Conservation (phyloP, 2,797 vertebrate species). For the Enteromius radiatus region DNA sequence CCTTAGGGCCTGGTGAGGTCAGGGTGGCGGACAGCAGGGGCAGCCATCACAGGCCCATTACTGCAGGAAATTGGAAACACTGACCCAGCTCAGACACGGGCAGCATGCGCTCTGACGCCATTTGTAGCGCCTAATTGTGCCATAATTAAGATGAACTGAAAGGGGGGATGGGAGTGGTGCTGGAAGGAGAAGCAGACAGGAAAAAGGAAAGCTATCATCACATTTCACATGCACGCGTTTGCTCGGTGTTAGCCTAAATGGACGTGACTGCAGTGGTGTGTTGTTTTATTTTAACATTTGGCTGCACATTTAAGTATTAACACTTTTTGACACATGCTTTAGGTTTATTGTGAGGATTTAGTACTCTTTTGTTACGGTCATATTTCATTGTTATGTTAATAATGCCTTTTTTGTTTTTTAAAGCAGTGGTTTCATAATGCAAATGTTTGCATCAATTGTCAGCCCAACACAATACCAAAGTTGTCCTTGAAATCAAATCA, state of each 20-base stretch:
- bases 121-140: constrained; percentile 77
- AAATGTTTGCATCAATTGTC: not conserved
- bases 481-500: not conserved
- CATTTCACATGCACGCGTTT: constrained; percentile 50
- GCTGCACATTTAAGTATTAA: not conserved
- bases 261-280: constrained; percentile 26
- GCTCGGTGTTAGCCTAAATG: constrained; percentile 49
- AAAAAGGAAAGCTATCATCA: constrained; percentile 59
- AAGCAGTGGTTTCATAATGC: not conserved
- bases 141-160: constrained; percentile 72
- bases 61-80: constrained; percentile 69
- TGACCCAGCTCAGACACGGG: constrained; percentile 54
- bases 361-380: not conserved
- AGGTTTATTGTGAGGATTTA: constrained; percentile 9
- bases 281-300: not conserved
- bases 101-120: constrained; percentile 59
- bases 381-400: not conserved
- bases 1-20: constrained; percentile 57
- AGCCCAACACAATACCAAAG: not conserved
- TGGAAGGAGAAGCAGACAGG: constrained; percentile 62
- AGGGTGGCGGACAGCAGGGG: constrained; percentile 52
- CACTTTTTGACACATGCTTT: not conserved
- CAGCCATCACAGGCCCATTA: constrained; percentile 65
- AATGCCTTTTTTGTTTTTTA: not conserved
- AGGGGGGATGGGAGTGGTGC: constrained; percentile 63